These are phyloP conservation scores for Athalia cordata DNA, from an alignment of 2,888 invertebrate genomes.

Conservation along the genomic window DNA sequence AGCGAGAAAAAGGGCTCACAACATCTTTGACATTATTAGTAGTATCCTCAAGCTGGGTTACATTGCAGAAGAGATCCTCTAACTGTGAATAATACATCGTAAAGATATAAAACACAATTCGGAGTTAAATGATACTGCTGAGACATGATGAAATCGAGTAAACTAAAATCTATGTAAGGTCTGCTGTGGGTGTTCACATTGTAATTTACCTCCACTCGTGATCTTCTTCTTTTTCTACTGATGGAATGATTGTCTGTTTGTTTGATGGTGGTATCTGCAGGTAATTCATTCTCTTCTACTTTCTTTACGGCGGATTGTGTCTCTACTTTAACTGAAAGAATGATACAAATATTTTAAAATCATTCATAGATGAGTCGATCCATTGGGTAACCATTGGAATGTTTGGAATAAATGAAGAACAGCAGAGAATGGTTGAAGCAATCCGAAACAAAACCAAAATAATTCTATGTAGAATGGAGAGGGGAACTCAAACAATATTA, in stretches of 20 bases:
- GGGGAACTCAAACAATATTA: too few relatives aligned
- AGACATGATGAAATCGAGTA: too few relatives aligned
- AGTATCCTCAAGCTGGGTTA: conserved; percentile 36
- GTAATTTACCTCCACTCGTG: conserved; percentile 45
- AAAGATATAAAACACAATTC: too few relatives aligned
- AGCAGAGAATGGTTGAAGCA: too few relatives aligned
- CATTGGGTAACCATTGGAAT: too few relatives aligned
- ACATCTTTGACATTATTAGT: conserved; percentile 48
- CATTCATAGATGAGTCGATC: too few relatives aligned
- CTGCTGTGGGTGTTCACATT: too few relatives aligned
- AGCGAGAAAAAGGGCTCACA: conserved; percentile 36
- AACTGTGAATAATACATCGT: conserved; percentile 9
- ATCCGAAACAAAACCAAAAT: too few relatives aligned
- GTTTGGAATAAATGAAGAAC: too few relatives aligned
- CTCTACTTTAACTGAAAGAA: conserved; percentile 51
- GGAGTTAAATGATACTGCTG: too few relatives aligned
- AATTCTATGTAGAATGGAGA: too few relatives aligned
- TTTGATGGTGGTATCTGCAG: conserved; percentile 47
- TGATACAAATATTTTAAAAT: conserved; percentile 6
- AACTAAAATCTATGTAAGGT: too few relatives aligned
- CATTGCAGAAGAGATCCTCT: conserved; percentile 14
- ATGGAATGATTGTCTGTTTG: conserved; percentile 50
- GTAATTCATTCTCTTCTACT: conserved; percentile 52
- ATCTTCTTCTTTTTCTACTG: conserved; percentile 55
- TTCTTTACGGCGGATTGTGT: conserved; percentile 52